phyloP scores from a whole-genome alignment of 2,113 vertebrate species.

The Sula dactylatra region DNA sequence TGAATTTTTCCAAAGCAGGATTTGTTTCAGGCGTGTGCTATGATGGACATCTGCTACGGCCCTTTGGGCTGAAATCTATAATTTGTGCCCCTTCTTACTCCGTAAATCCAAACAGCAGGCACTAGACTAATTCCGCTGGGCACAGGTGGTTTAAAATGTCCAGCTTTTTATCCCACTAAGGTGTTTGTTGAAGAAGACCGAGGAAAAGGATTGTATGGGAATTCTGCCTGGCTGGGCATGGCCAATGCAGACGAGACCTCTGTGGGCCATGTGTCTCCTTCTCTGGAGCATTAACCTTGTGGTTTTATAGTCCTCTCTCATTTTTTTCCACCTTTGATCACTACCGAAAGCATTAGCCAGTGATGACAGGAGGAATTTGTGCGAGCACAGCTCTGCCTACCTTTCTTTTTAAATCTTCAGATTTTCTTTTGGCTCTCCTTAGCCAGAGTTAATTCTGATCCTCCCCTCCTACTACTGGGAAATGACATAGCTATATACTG shows the following conservation, averaged over 20 bases:
- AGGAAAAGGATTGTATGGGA: not conserved
- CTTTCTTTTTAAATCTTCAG: not conserved
- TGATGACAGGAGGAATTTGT: not conserved
- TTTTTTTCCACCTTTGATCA: not conserved
- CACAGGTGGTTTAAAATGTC: not conserved
- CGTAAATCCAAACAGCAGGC: not conserved
- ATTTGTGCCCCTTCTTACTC: not conserved
- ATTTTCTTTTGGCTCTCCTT: not conserved
- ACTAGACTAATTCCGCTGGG: not conserved
- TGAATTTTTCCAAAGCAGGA: not conserved
- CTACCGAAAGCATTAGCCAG: not conserved
- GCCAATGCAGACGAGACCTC: not conserved
- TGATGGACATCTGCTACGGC: not conserved
- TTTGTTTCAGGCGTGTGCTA: not conserved
- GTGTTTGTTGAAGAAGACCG: not conserved
- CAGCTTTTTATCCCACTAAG: not conserved
- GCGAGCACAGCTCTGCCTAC: not conserved
- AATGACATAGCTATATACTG: slow-evolving; percentile 16
- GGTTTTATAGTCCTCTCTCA: not conserved
- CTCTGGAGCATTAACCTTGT: not conserved
- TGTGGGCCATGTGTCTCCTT: not conserved
- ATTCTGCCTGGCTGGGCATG: not conserved
- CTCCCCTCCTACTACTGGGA: not conserved
- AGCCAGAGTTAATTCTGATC: not conserved
- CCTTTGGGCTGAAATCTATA: not conserved